Conservation (phyloP, 2,797 vertebrate genomes). For the Emys orbicularis region DNA sequence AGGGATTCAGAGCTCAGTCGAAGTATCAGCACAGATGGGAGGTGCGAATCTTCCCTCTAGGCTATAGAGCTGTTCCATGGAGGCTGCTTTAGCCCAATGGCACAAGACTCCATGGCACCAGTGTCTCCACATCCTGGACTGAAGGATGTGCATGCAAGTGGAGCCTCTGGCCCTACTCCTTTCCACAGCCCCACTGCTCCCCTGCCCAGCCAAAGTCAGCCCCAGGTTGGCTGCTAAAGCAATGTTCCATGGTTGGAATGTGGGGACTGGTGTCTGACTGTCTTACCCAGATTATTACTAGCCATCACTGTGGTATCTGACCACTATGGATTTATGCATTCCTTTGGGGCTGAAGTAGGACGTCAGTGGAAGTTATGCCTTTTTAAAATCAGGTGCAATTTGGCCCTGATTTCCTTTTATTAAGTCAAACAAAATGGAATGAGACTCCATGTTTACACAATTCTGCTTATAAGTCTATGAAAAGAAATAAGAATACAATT, state of each 20-base stretch:
- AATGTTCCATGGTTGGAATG: not conserved
- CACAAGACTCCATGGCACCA: not conserved
- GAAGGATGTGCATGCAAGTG: not conserved
- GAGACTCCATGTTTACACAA: not conserved
- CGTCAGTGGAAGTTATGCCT: not conserved
- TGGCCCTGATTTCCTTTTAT: too few species aligned
- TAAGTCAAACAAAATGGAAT: not conserved
- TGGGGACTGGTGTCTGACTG: not conserved
- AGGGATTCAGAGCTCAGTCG: not conserved
- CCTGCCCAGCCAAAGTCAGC: rapidly evolving
- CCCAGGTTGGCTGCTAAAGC: not conserved
- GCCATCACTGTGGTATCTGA: not conserved
- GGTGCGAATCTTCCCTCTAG: not conserved
- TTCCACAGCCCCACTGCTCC: not conserved
- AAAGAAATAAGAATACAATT: not conserved
- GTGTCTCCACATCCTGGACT: not conserved
- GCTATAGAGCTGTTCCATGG: not conserved
- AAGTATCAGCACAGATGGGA: not conserved
- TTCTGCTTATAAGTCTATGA: not conserved
- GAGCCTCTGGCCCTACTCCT: not conserved
- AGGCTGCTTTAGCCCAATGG: not conserved
- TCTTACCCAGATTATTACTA: not conserved
- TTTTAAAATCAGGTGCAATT: not conserved
- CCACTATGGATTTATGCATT: not conserved
- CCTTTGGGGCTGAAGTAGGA: not conserved